These are phyloP conservation scores for Agrotis clavis DNA, from an alignment of 2,888 invertebrate genomes.

Conservation along the genomic window DNA sequence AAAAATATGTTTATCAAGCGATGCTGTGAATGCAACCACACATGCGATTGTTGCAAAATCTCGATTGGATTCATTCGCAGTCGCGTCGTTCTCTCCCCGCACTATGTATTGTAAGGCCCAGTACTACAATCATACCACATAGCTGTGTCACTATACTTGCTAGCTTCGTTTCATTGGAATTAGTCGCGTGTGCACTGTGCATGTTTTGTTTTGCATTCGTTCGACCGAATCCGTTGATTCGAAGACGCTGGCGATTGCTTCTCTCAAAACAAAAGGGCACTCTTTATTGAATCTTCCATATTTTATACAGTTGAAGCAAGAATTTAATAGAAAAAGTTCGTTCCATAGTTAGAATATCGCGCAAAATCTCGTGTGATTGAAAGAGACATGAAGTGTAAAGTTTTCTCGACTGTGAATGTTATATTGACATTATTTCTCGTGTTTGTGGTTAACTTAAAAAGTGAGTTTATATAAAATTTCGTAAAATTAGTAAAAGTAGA, in stretches of 20 bases:
- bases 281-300: conserved; percentile 15
- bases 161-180: conserved; percentile 25
- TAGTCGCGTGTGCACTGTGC: conserved; percentile 26
- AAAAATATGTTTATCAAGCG: conserved; percentile 49
- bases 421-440: conserved; percentile 46
- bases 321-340: background rate
- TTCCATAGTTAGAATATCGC: background rate
- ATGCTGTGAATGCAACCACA: conserved; percentile 10
- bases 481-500: background rate
- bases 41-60: conserved; percentile 21
- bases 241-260: conserved; percentile 11
- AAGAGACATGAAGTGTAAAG: conserved; percentile 43
- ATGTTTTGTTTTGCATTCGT: conserved; percentile 23
- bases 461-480: conserved; percentile 30
- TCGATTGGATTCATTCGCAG: conserved; percentile 21
- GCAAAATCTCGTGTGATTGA: background rate
- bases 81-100: background rate
- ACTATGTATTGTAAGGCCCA: conserved; percentile 4
- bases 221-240: conserved; percentile 20
- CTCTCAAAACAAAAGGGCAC: conserved; percentile 1
- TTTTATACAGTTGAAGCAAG: background rate
- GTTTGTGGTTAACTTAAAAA: conserved; percentile 33
- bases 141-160: background rate
- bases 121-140: conserved; percentile 6
- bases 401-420: conserved; percentile 27